phyloP scores from a whole-genome alignment of 2,888 invertebrate species.

The Lasiommata megera region DNA sequence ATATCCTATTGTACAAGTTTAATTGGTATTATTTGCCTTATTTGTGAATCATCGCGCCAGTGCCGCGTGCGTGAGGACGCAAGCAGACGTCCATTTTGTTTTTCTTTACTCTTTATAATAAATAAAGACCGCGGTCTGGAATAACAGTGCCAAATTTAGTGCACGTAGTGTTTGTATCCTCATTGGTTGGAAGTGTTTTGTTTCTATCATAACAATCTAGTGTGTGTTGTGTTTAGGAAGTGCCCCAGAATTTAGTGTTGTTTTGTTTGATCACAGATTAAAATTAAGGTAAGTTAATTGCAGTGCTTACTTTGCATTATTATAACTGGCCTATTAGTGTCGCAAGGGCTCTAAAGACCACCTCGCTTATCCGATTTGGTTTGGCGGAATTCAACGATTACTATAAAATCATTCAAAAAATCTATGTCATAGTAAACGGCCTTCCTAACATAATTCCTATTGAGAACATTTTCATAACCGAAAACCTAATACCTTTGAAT shows the following conservation, averaged over 20 bases:
- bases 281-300: background rate
- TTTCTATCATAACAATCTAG: background rate
- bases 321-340: no score
- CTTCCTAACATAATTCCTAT: no score
- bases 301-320: background rate
- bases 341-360: no score
- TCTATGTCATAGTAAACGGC: no score
- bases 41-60: conserved; percentile 72
- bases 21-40: conserved; percentile 76
- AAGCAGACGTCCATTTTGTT: conserved; percentile 48
- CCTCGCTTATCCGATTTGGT: no score
- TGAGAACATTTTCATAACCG: no score
- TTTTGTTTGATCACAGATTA: background rate
- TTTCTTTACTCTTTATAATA: conserved; percentile 45
- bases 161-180: no score
- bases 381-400: no score
- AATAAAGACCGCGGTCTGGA: conserved; percentile 8
- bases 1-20: conserved; percentile 54
- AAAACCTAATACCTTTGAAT: no score
- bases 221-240: background rate
- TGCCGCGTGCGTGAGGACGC: conserved; percentile 56
- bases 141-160: conserved; percentile 44
- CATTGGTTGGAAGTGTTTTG: conserved; percentile 3
- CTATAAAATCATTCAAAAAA: no score
- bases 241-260: background rate